These are phyloP conservation scores for Phyto melanocephala DNA, from an alignment of 2,888 invertebrate species.

Conservation along the genomic window DNA sequence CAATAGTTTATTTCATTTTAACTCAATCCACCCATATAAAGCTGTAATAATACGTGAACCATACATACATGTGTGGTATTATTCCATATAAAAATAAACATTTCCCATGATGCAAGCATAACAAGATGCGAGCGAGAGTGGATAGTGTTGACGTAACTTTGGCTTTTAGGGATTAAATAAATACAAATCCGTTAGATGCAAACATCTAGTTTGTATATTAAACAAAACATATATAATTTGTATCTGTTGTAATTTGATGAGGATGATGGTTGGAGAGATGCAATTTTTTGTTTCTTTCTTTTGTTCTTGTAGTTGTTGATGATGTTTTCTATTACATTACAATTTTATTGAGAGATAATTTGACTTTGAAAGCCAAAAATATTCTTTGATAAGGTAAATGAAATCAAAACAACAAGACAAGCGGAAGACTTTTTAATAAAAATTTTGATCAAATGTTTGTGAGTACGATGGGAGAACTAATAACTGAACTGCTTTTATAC, in stretches of 20 bases:
- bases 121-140: background rate
- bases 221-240: slow-evolving; percentile 58
- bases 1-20: slow-evolving; percentile 7
- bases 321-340: slow-evolving; percentile 38
- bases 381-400: slow-evolving; percentile 46
- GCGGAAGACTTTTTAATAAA: slow-evolving; percentile 68
- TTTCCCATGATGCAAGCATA: background rate
- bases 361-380: slow-evolving; percentile 71
- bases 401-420: slow-evolving; percentile 68
- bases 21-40: slow-evolving; percentile 27
- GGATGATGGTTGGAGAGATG: slow-evolving; percentile 67
- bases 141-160: slow-evolving; percentile 70
- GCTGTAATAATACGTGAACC: slow-evolving; percentile 41
- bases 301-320: background rate
- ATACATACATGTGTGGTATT: too few relatives aligned
- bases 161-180: slow-evolving; percentile 74
- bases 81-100: slow-evolving; percentile 18
- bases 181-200: slow-evolving; percentile 72
- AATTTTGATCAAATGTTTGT: background rate
- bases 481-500: too few relatives aligned
- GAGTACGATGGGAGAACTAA: slow-evolving; percentile 19
- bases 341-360: slow-evolving; percentile 77
- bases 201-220: slow-evolving; percentile 46
- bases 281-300: slow-evolving; percentile 67
- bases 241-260: slow-evolving; percentile 55